Evolutionary conservation across 2,113 vertebrate species (phyloP).

Genomic region (Phrynocephalus versicolor): DNA sequence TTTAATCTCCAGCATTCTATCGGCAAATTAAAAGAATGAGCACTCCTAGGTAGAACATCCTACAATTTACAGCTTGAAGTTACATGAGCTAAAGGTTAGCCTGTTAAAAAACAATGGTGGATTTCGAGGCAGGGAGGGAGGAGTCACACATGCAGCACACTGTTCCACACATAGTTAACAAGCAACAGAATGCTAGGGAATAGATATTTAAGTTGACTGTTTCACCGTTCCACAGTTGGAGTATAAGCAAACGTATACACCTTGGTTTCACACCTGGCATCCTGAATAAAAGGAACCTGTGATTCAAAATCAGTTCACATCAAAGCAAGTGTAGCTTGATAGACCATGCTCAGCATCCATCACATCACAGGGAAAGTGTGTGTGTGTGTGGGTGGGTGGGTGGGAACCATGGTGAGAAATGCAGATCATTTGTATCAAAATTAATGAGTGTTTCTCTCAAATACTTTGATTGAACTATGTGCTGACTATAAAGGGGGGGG

Average conservation of each 20-base stretch:
- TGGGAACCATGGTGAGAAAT: slow-evolving; percentile 53
- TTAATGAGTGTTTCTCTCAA: slow-evolving; percentile 67
- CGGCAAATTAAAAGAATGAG: background rate
- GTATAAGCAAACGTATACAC: background rate
- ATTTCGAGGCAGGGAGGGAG: too few relatives aligned
- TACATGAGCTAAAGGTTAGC: too few relatives aligned
- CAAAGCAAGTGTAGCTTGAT: background rate
- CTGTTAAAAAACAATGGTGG: too few relatives aligned
- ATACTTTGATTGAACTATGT: slow-evolving; percentile 42
- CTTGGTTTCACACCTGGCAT: background rate
- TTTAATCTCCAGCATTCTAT: background rate
- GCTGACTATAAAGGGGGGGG: slow-evolving; percentile 53
- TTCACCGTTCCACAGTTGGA: background rate
- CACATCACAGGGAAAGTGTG: slow-evolving; percentile 49
- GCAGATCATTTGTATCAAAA: slow-evolving; percentile 65
- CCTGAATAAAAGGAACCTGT: slow-evolving; percentile 29
- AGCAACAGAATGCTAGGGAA: too few relatives aligned
- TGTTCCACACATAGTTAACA: too few relatives aligned
- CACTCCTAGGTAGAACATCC: too few relatives aligned
- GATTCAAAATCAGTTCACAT: background rate
- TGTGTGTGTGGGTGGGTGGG: too few relatives aligned
- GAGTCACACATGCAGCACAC: too few relatives aligned
- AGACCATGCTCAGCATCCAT: slow-evolving; percentile 32
- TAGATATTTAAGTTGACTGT: too few relatives aligned
- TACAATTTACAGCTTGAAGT: too few relatives aligned